Evolutionary conservation across 2,888 invertebrate species (phyloP).

Genomic region (Chromoteleia sp.): DNA sequence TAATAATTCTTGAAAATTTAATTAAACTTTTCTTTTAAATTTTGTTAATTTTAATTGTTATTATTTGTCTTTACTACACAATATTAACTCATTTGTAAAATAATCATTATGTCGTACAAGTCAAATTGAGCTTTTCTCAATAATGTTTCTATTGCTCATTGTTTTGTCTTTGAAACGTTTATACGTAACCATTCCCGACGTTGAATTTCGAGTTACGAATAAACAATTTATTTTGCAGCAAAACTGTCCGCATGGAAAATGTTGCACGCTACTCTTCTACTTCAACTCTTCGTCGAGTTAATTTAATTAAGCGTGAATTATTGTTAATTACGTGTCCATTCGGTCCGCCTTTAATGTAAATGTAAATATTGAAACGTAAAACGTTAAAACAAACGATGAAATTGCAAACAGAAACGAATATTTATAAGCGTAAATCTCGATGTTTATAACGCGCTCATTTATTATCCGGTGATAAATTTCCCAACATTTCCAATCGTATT

Average conservation of each 20-base stretch:
- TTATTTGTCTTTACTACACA: too few relatives aligned
- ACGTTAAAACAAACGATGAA: slow-evolving; percentile 9
- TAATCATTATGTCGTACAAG: neutral
- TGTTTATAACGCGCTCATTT: slow-evolving; percentile 46
- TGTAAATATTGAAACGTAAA: slow-evolving; percentile 46
- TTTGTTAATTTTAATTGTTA: too few relatives aligned
- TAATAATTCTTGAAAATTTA: too few relatives aligned
- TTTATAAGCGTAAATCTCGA: slow-evolving; percentile 36
- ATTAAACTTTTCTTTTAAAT: too few relatives aligned
- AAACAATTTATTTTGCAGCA: neutral
- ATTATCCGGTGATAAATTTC: slow-evolving; percentile 40
- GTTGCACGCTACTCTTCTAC: neutral
- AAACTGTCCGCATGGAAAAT: neutral
- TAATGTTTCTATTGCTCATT: too few relatives aligned
- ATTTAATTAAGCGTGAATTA: neutral
- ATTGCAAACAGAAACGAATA: slow-evolving; percentile 34
- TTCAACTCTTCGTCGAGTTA: neutral
- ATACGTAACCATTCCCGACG: neutral
- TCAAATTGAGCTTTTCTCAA: neutral
- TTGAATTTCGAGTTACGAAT: neutral
- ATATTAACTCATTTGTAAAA: too few relatives aligned
- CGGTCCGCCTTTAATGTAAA: too few relatives aligned
- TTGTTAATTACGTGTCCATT: neutral
- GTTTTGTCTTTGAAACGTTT: neutral
- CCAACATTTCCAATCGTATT: slow-evolving; percentile 19